These are phyloP conservation scores for Agrypnia vestita DNA, from an alignment of 1,140 invertebrate species.

Conservation along the genomic window DNA sequence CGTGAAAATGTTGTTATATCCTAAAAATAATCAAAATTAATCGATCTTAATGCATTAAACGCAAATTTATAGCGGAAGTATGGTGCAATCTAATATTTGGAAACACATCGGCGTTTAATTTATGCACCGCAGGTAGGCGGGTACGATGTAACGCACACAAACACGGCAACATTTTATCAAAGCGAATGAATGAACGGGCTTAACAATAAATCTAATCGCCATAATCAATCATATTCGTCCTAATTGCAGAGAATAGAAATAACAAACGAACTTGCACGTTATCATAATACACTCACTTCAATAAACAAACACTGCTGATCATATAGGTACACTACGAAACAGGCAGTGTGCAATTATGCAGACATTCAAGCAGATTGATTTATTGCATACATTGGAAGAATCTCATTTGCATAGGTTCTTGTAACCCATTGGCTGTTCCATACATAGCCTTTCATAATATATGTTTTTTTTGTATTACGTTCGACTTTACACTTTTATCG, in stretches of 20 bases:
- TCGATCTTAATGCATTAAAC: too few species aligned
- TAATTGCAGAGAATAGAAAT: conserved; percentile 28
- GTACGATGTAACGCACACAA: too few species aligned
- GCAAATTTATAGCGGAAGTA: too few species aligned
- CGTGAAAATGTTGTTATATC: too few species aligned
- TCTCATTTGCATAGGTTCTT: conserved; percentile 37
- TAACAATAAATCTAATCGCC: conserved; percentile 1
- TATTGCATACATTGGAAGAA: conserved; percentile 17
- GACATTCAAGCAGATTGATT: conserved; percentile 35
- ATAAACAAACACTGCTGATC: conserved; percentile 14
- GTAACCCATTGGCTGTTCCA: conserved; percentile 6
- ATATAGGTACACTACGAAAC: not conserved
- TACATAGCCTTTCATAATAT: too few species aligned
- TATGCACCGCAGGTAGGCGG: too few species aligned
- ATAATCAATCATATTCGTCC: not conserved
- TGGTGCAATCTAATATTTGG: too few species aligned
- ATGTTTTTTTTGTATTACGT: too few species aligned
- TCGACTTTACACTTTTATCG: too few species aligned
- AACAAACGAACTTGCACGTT: conserved; percentile 6
- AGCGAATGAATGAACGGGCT: not conserved
- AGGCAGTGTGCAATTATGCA: conserved; percentile 41
- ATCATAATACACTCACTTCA: conserved; percentile 5
- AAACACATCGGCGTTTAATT: too few species aligned
- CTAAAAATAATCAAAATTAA: too few species aligned
- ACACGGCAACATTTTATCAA: not conserved